phyloP scores from a whole-genome alignment of 2,888 invertebrate genomes.

The Gari tellinella region DNA sequence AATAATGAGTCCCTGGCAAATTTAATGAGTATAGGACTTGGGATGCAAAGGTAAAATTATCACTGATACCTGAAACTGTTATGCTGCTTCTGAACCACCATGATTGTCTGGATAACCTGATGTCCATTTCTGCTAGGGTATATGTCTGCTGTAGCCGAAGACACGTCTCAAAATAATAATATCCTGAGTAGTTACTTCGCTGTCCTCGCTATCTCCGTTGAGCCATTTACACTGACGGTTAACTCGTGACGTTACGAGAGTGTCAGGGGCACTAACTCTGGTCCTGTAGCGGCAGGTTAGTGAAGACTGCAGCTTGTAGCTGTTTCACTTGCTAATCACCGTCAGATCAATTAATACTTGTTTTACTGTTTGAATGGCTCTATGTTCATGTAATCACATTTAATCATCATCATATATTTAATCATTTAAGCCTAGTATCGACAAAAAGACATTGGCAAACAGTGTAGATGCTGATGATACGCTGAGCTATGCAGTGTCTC shows the following conservation, averaged over 20 bases:
- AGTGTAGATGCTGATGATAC: no score
- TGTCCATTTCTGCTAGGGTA: constrained; percentile 47
- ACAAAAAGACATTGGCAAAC: no score
- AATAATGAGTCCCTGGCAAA: no score
- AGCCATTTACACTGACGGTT: constrained; percentile 29
- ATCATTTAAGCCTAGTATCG: no score
- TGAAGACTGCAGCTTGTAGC: constrained; percentile 5
- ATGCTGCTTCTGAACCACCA: no score
- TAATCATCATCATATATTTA: neutral
- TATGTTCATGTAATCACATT: neutral
- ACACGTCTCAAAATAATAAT: constrained; percentile 70
- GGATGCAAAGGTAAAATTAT: no score
- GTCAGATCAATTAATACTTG: neutral
- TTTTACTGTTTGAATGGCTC: neutral
- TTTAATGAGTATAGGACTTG: no score
- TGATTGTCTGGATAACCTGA: no score
- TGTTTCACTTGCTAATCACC: neutral
- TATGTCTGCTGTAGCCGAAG: constrained; percentile 28
- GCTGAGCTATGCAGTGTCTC: no score
- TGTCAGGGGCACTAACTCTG: constrained; percentile 56
- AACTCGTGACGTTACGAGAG: constrained; percentile 11
- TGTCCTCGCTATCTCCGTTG: constrained; percentile 73
- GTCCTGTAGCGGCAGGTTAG: constrained; percentile 45
- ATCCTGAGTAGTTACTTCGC: constrained; percentile 77
- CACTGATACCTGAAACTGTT: no score